A percentile compares a stretch with the other conserved stretches of the same genome.
These are phyloP conservation scores for Zootermopsis nevadensis DNA, from an alignment of 2,888 invertebrate genomes.

Conservation along the genomic window DNA sequence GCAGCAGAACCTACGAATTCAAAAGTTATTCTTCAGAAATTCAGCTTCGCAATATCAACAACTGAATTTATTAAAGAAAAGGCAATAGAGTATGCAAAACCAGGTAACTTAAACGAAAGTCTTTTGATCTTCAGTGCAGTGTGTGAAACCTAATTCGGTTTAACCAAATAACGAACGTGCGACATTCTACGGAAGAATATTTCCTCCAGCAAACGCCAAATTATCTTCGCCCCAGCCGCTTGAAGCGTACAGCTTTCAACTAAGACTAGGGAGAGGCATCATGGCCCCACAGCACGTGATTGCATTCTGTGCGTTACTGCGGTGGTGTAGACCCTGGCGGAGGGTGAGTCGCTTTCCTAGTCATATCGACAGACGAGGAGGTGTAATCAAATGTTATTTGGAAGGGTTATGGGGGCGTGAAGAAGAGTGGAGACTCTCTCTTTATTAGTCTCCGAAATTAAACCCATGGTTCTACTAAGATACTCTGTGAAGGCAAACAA, in stretches of 20 bases:
- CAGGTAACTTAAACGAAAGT: background rate
- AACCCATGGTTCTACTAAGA: background rate
- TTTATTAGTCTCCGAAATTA: constrained; percentile 32
- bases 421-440: background rate
- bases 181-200: background rate
- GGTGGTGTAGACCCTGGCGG: background rate
- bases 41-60: background rate
- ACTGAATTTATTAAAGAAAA: background rate
- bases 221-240: background rate
- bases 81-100: background rate
- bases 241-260: background rate
- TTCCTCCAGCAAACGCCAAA: background rate
- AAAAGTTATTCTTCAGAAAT: no score
- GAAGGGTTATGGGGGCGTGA: background rate
- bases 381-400: constrained; percentile 31
- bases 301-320: background rate
- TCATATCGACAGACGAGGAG: background rate
- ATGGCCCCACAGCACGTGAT: background rate
- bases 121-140: background rate
- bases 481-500: no score
- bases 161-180: constrained; percentile 16
- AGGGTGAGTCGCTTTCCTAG: background rate
- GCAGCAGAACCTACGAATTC: no score
- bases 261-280: background rate
- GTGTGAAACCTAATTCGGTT: background rate